Conservation (phyloP, 2,113 vertebrate genomes). For the Forbesichthys agassizii region DNA sequence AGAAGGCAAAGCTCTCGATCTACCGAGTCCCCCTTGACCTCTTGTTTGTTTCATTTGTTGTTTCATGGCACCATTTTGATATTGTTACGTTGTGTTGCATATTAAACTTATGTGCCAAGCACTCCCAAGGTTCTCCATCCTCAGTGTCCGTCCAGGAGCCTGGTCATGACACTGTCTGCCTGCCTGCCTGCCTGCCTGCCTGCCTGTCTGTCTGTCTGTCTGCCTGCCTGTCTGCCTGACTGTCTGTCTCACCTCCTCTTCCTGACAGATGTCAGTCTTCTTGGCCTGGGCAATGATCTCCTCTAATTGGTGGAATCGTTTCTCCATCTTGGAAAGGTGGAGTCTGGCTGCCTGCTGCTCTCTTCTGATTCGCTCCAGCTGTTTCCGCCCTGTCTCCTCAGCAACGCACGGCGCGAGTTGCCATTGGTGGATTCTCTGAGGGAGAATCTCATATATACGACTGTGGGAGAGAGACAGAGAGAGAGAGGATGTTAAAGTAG, state of each 20-base stretch:
- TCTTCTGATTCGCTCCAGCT: conserved; percentile 88
- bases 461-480: conserved; percentile 56
- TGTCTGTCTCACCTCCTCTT: conserved; percentile 83
- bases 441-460: conserved; percentile 94
- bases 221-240: conserved; percentile 72
- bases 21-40: no score
- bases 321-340: conserved; percentile 90
- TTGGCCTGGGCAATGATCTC: conserved; percentile 89
- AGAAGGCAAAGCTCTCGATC: no score
- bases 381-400: conserved; percentile 89
- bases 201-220: conserved; percentile 58
- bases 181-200: no score
- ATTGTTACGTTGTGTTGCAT: no score
- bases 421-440: conserved; percentile 95
- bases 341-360: conserved; percentile 90
- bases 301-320: conserved; percentile 91
- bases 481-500: background rate
- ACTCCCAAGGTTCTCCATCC: no score
- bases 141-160: no score
- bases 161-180: background rate
- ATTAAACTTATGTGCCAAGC: no score
- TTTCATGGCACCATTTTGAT: no score
- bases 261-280: conserved; percentile 86
- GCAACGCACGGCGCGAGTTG: conserved; percentile 93
- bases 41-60: no score